Percentiles rank a stretch among this genome's conserved stretches.
Evolutionary conservation across 2,888 invertebrate genomes (phyloP).

Genomic region (Quadriops clusia): DNA sequence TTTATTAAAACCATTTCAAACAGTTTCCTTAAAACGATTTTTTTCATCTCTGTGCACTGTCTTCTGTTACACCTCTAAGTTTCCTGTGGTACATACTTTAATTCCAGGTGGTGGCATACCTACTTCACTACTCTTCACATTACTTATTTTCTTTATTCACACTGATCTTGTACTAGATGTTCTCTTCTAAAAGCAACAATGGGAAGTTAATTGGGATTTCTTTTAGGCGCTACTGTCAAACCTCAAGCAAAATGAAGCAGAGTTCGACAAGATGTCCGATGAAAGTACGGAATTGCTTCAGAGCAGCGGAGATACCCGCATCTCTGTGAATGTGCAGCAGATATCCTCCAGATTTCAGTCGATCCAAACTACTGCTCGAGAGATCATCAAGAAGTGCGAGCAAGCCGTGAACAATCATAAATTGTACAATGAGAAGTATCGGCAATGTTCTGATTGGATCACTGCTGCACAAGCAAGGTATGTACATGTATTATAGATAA

Average conservation of each 20-base stretch:
- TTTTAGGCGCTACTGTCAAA: conserved; percentile 62
- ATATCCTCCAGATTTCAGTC: conserved; percentile 83
- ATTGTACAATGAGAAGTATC: conserved; percentile 69
- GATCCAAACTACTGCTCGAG: conserved; percentile 77
- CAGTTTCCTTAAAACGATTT: too few species aligned
- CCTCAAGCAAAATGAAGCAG: conserved; percentile 71
- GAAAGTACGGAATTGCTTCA: conserved; percentile 77
- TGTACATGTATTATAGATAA: conserved; percentile 18
- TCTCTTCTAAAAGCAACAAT: too few species aligned
- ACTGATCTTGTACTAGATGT: conserved; percentile 9
- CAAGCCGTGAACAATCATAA: conserved; percentile 75
- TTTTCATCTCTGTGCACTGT: too few species aligned
- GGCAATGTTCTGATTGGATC: conserved; percentile 72
- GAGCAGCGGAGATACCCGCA: conserved; percentile 73
- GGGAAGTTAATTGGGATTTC: too few species aligned
- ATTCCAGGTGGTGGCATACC: too few species aligned
- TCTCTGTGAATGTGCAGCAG: conserved; percentile 80
- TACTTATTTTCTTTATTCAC: too few species aligned
- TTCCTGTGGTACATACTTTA: too few species aligned
- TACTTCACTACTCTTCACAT: too few species aligned
- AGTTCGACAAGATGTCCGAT: conserved; percentile 77
- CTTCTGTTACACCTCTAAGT: too few species aligned
- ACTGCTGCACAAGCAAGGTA: conserved; percentile 62
- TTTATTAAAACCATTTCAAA: too few species aligned
- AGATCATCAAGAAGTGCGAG: conserved; percentile 84